phyloP scores from a whole-genome alignment of 2,797 vertebrate species.

The Melanotaenia maccullochi region DNA sequence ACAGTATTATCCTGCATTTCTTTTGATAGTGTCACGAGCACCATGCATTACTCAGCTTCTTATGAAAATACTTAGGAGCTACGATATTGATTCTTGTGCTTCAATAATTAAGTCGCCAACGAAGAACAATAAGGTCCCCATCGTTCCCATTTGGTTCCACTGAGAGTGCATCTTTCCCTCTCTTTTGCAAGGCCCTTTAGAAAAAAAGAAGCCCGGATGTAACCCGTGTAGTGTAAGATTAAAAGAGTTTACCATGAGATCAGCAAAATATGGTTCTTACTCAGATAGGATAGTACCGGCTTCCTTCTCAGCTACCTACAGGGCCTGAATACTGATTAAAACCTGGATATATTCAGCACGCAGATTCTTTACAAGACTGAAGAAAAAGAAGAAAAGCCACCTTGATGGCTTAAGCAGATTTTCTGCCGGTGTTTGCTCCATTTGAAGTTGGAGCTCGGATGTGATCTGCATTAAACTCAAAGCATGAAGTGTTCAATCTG shows the following conservation, averaged over 20 bases:
- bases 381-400: neutral
- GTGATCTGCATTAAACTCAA: conserved; percentile 57
- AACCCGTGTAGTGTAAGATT: neutral
- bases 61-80: conserved; percentile 65
- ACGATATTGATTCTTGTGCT: conserved; percentile 62
- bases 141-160: conserved; percentile 60
- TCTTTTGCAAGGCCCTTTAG: conserved; percentile 23
- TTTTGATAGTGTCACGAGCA: conserved; percentile 71
- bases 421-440: conserved; percentile 21
- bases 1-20: conserved; percentile 75
- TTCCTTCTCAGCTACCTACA: conserved; percentile 27
- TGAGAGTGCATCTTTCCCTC: conserved; percentile 41
- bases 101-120: conserved; percentile 73
- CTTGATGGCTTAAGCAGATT: conserved; percentile 55
- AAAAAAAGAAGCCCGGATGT: neutral
- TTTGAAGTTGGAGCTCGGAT: conserved; percentile 55
- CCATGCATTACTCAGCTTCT: conserved; percentile 74
- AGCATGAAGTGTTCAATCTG: conserved; percentile 27
- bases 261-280: conserved; percentile 48
- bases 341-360: conserved; percentile 24
- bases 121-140: conserved; percentile 64
- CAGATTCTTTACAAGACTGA: conserved; percentile 33
- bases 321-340: conserved; percentile 55
- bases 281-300: conserved; percentile 37
- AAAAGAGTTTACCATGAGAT: conserved; percentile 39